Percentiles rank a stretch among this genome's conserved stretches.
Conservation (phyloP, 2,888 invertebrate species). For the Troilus luridus region DNA sequence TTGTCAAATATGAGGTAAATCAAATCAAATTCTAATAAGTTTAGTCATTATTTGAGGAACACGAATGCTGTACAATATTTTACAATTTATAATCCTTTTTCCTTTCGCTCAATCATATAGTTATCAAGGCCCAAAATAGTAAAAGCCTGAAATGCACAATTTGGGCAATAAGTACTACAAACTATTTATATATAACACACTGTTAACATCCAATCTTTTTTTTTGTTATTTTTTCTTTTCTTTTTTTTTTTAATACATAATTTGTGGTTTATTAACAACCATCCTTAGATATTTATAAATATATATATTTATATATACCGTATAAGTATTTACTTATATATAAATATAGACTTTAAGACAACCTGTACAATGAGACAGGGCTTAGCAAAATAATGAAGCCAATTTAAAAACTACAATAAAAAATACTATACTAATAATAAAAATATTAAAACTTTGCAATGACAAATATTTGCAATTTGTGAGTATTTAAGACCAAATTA, state of each 20-base stretch:
- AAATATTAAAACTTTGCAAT: constrained; percentile 59
- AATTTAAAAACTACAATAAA: constrained; percentile 57
- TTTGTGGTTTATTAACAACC: constrained; percentile 56
- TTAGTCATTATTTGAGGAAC: constrained; percentile 51
- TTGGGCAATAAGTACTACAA: constrained; percentile 61
- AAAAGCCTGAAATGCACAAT: constrained; percentile 58
- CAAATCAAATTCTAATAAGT: constrained; percentile 39
- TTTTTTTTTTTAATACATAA: constrained; percentile 60
- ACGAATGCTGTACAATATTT: constrained; percentile 47
- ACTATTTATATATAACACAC: constrained; percentile 63
- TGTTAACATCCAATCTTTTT: constrained; percentile 61
- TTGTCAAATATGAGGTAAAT: constrained; percentile 57
- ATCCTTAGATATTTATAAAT: constrained; percentile 56
- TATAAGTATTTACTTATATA: constrained; percentile 49
- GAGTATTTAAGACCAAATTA: constrained; percentile 57
- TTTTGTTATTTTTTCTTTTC: constrained; percentile 48
- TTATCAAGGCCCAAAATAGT: constrained; percentile 58
- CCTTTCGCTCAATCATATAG: constrained; percentile 59
- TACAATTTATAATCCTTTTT: constrained; percentile 55
- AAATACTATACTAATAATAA: constrained; percentile 59
- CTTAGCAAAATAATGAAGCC: constrained; percentile 60
- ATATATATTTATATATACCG: constrained; percentile 52
- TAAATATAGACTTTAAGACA: constrained; percentile 58
- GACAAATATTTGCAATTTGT: constrained; percentile 52
- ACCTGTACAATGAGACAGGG: constrained; percentile 60